Percentiles rank a stretch among this genome's conserved stretches.
Conservation (phyloP, 2,113 vertebrate species). For the Piprites chloris region DNA sequence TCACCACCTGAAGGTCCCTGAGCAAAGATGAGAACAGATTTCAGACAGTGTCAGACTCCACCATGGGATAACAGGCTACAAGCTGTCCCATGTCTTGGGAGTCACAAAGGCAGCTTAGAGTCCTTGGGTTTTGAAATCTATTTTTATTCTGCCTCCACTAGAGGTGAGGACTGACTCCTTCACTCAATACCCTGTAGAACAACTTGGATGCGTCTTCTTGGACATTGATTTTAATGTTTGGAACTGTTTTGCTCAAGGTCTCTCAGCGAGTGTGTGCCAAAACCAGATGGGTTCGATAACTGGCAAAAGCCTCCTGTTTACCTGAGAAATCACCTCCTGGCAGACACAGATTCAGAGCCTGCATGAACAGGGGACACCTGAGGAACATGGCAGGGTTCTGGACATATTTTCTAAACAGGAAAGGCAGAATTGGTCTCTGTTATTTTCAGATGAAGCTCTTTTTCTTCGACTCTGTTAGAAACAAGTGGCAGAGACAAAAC, state of each 20-base stretch:
- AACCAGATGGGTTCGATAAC: not conserved
- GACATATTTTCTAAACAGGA: not conserved
- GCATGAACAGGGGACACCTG: not conserved
- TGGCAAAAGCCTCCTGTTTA: not conserved
- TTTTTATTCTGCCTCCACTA: not conserved
- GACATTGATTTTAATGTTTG: not conserved
- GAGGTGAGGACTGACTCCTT: not conserved
- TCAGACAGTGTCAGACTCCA: not conserved
- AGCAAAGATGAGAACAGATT: not conserved
- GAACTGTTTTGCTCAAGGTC: not conserved
- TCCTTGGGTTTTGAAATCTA: not conserved
- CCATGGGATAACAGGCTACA: not conserved
- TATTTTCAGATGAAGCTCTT: not conserved
- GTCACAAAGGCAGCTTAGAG: not conserved
- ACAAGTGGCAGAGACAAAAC: not conserved
- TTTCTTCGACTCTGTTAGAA: not conserved
- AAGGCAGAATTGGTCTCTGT: not conserved
- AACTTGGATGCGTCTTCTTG: not conserved
- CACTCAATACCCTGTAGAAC: not conserved
- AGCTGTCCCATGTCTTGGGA: not conserved
- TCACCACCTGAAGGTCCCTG: not conserved
- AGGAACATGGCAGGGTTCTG: not conserved
- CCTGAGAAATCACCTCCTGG: not conserved
- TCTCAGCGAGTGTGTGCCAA: not conserved
- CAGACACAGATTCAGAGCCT: not conserved